These are phyloP conservation scores for Sinhomidia bicolor DNA, from an alignment of 2,888 invertebrate genomes.

Conservation along the genomic window DNA sequence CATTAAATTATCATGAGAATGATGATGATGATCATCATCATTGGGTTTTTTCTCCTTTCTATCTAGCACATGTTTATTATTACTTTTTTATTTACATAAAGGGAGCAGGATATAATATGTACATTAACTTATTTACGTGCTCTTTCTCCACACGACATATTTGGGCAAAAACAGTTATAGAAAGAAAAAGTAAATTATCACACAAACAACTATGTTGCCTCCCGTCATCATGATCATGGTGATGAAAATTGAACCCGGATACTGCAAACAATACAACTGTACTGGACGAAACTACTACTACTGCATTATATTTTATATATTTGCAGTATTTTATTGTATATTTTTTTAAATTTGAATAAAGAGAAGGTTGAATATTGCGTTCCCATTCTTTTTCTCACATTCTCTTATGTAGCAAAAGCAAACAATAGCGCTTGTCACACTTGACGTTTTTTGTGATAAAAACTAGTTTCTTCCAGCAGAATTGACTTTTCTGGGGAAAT, in stretches of 20 bases:
- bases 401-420: background rate
- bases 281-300: too few relatives aligned
- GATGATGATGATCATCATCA: too few relatives aligned
- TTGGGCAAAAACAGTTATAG: constrained; percentile 9
- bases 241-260: constrained; percentile 42
- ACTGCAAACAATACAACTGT: background rate
- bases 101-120: constrained; percentile 3
- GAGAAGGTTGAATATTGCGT: background rate
- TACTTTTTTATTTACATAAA: background rate
- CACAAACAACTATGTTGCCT: background rate
- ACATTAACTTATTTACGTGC: background rate
- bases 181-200: constrained; percentile 7
- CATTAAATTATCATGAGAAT: background rate
- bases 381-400: background rate
- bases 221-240: too few relatives aligned
- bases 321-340: background rate
- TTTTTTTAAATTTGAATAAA: background rate
- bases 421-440: constrained; percentile 3
- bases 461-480: constrained; percentile 63
- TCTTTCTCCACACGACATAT: background rate
- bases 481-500: background rate
- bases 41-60: background rate
- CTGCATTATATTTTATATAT: background rate
- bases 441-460: constrained; percentile 35
- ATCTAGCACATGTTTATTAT: background rate